Evolutionary conservation across 2,888 invertebrate genomes (phyloP).

Genomic region (Aleiodes alternator): DNA sequence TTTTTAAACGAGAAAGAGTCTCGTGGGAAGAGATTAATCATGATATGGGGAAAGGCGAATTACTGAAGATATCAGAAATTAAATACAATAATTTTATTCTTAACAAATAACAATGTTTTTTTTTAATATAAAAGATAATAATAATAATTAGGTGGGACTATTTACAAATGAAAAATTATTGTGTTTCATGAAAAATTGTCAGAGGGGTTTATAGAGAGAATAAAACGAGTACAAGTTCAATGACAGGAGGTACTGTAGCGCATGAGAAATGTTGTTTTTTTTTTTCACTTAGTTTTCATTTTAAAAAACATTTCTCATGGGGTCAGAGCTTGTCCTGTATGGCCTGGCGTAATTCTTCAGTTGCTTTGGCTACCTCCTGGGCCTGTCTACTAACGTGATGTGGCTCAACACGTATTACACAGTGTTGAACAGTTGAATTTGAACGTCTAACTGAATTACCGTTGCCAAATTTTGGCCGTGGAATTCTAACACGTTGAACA

Average conservation of each 20-base stretch:
- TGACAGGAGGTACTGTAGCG: slow-evolving; percentile 46
- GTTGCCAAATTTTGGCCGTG: slow-evolving; percentile 87
- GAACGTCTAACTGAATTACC: slow-evolving; percentile 75
- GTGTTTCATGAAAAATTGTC: background rate
- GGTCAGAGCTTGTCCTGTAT: slow-evolving; percentile 86
- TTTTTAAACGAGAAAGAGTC: background rate
- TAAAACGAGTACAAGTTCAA: background rate
- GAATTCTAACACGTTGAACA: slow-evolving; percentile 89
- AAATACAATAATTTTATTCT: slow-evolving; percentile 32
- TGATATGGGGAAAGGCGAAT: no score
- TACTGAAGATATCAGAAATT: background rate
- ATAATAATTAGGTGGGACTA: slow-evolving; percentile 31
- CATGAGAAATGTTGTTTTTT: slow-evolving; percentile 32
- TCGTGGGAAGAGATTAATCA: background rate
- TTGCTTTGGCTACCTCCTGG: slow-evolving; percentile 81
- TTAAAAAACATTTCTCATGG: slow-evolving; percentile 23
- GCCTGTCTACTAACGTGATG: slow-evolving; percentile 72
- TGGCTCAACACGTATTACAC: slow-evolving; percentile 77
- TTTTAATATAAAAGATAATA: slow-evolving; percentile 10
- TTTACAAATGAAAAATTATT: slow-evolving; percentile 35
- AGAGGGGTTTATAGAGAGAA: background rate
- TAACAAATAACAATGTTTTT: slow-evolving; percentile 23
- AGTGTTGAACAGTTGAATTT: slow-evolving; percentile 79
- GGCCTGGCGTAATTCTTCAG: slow-evolving; percentile 85
- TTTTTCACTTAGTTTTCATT: no score